Evolutionary conservation across 1,140 invertebrate species (phyloP).

Genomic region (Aphelenchoides avenae): DNA sequence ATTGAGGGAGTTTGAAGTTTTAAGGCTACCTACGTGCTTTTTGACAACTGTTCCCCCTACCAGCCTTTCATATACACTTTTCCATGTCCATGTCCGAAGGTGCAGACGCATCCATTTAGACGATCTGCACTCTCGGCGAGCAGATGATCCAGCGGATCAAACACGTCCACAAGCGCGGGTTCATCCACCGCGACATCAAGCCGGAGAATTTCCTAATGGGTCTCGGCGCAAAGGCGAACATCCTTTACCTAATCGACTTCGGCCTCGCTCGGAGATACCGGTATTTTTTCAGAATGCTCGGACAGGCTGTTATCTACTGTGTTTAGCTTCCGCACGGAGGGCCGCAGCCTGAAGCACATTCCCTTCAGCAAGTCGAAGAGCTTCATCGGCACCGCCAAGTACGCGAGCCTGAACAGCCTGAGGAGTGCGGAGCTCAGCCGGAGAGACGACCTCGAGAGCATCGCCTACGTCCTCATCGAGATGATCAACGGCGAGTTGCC

Average conservation of each 20-base stretch:
- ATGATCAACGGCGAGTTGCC: slow-evolving; percentile 56
- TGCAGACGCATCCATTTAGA: too few relatives aligned
- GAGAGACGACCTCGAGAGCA: slow-evolving; percentile 49
- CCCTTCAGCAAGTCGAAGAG: slow-evolving; percentile 40
- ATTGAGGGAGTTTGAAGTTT: too few relatives aligned
- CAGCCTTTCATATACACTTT: too few relatives aligned
- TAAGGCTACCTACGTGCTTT: too few relatives aligned
- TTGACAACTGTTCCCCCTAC: too few relatives aligned
- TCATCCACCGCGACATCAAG: slow-evolving; percentile 78
- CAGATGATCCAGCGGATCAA: slow-evolving; percentile 85
- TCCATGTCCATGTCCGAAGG: too few relatives aligned
- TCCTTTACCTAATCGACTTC: slow-evolving; percentile 46
- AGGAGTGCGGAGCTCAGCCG: slow-evolving; percentile 57
- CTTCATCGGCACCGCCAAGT: slow-evolving; percentile 54
- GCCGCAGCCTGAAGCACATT: slow-evolving; percentile 37
- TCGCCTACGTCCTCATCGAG: slow-evolving; percentile 52
- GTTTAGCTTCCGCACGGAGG: too few relatives aligned
- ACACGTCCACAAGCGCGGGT: slow-evolving; percentile 92
- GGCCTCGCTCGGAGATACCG: slow-evolving; percentile 44
- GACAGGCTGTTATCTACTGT: too few relatives aligned
- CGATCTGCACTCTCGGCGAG: slow-evolving; percentile 40
- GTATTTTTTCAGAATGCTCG: too few relatives aligned
- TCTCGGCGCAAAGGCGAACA: slow-evolving; percentile 34
- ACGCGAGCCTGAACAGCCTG: slow-evolving; percentile 46
- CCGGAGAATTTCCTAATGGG: slow-evolving; percentile 48